These are phyloP conservation scores for Silvanus unidentatus DNA, from an alignment of 2,888 invertebrate species.

Conservation along the genomic window DNA sequence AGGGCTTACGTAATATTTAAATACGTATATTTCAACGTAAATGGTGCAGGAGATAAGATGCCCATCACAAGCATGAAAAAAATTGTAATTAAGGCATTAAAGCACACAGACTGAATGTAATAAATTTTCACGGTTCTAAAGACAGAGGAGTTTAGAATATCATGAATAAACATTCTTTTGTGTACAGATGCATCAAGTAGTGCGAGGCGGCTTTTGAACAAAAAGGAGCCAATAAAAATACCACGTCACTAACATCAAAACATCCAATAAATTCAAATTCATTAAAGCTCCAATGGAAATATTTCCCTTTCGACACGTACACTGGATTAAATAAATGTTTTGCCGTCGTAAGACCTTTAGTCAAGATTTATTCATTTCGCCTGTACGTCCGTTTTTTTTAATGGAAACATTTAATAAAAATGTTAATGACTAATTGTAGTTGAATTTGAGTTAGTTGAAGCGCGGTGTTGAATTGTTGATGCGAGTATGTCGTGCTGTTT, in stretches of 20 bases:
- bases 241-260: conserved; percentile 22
- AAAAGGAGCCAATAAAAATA: conserved; percentile 22
- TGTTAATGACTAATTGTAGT: too few species aligned
- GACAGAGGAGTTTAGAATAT: conserved; percentile 16
- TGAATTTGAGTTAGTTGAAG: too few species aligned
- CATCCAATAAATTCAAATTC: conserved; percentile 21
- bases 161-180: conserved; percentile 24
- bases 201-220: conserved; percentile 16
- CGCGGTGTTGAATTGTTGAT: too few species aligned
- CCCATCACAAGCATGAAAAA: conserved; percentile 9
- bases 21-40: too few species aligned
- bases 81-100: conserved; percentile 23
- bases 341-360: neutral
- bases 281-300: conserved; percentile 13
- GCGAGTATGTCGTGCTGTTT: too few species aligned
- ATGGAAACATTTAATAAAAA: too few species aligned
- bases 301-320: conserved; percentile 10
- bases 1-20: too few species aligned
- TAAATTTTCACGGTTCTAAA: conserved; percentile 23
- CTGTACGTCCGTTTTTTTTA: too few species aligned
- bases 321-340: conserved; percentile 8
- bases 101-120: conserved; percentile 18
- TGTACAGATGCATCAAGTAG: conserved; percentile 20
- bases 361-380: too few species aligned
- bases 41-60: too few species aligned